Base-by-base conservation (phyloP, 2,888 invertebrate species). In the Aphelenchoides bicaudatus region DNA sequence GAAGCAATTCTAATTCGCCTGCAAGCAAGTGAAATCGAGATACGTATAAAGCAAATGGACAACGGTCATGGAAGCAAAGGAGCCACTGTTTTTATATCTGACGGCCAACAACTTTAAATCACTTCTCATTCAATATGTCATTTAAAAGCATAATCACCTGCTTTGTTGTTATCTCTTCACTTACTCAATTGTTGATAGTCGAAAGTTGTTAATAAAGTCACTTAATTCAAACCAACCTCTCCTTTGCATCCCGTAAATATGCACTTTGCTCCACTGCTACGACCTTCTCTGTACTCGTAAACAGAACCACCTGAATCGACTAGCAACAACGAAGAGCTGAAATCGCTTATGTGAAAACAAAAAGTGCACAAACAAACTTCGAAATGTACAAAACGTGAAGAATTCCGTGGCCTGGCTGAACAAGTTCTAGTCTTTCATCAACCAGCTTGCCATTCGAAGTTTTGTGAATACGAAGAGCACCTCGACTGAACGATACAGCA, bases 181-280 rank as follows among this genome's bases (percentile, higher is more conserved):
- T n/a, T n/a, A n/a, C n/a, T n/a, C n/a, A n/a, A n/a, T n/a, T n/a
- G n/a, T n/a, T n/a, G n/a, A n/a, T n/a, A n/a, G 10, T 43, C 43
- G 10, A 43, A 43, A 21, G 43, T 6, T 34, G 34, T 16, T 13
- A 34, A 16, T 34, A 13, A 13, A 13, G 13, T 34, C 34, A 34
- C 13, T 34, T 13, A 34, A 34, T 16, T 13, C 16, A 13, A 13
- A 19, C 43, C 25, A n/a, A 66, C 91, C 84, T 98, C 98, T 0
- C 98, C 98, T 56, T 92, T 86, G 55, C 82, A 83, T 61, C 96
- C 96, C 31, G 94, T 93, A 81, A 98, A 98, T 16, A 98, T 83
- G 80, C 96, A 94, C 53, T 90, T 88, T n/a, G 39, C 21, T 27
- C 66, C 51, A 23, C 49, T 50, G 23, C 31, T 66, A 21, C 48